Evolutionary conservation across 2,113 vertebrate genomes (phyloP), one percentile per base, ranked within the genome.

Genomic region (Zosterops lateralis): DNA sequence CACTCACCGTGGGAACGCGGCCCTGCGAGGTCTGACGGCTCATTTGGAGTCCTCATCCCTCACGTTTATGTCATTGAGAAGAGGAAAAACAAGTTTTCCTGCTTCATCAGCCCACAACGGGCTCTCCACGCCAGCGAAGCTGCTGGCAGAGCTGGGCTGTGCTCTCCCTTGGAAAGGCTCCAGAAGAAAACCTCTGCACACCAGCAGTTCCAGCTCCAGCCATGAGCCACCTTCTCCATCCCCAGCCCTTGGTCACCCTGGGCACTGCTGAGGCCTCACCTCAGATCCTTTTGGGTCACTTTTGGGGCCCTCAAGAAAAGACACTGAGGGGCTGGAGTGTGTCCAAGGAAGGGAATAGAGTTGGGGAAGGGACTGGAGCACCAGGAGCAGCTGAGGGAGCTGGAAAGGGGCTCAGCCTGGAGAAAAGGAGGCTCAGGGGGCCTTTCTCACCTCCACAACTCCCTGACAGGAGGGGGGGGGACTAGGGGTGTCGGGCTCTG

Each of bases 51-150:
- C 24, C 77, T 95, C 70, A 51, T 3, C 10, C 79, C 31, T 62
- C 51, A 7, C 11, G 10, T 92, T 74, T 31, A 36, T 26, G 62
- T 61, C 81, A 76, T 19, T 11, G 34, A 79, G 53, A 87, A 91
- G 80, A 89, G n/a, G 87, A 82, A 84, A 94, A 96, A 82, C 92
- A 79, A 94, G 90, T 95, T 95, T 78, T 91, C 78, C 96, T 73
- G 84, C 92, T 94, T 82, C 90, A 51, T 57, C 70, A 87, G 56
- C 68, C 57, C 72, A 36, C 2, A 0, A 3, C 0, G 1, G 25
- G 42, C 60, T 83, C 40, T 45, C 50, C 25, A 29, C 0, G 0
- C 40, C 60, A 56, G 54, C 0, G 0, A 57, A 57, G 65, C 36
- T 9, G 10, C 64, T 50, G 0, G 16, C 25, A 56, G 64, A 73